Evolutionary conservation across 2,888 invertebrate genomes (phyloP).

Genomic region (Epinotia brunnichana): DNA sequence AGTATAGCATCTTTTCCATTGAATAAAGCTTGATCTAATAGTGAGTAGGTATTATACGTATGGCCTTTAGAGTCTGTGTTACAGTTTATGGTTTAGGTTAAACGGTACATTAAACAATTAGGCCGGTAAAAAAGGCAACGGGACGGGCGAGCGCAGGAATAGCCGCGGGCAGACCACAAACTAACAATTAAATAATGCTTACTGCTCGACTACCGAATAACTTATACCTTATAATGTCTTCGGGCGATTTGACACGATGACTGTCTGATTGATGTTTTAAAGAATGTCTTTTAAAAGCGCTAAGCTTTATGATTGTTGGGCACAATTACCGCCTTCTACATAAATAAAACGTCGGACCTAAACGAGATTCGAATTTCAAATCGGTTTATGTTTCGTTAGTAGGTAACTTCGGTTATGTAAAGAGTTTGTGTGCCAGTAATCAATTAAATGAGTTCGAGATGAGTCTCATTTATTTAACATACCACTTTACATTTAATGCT

Average conservation of each 20-base stretch:
- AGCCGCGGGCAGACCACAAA: conserved; percentile 69
- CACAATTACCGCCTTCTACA: conserved; percentile 38
- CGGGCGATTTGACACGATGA: conserved; percentile 76
- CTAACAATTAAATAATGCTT: conserved; percentile 82
- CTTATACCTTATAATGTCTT: conserved; percentile 75
- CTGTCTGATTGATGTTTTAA: conserved; percentile 71
- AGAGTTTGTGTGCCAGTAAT: conserved; percentile 59
- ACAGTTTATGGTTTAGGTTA: conserved; percentile 50
- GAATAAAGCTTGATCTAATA: background rate
- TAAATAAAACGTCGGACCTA: conserved; percentile 38
- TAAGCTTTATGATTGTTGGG: conserved; percentile 57
- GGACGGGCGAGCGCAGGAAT: conserved; percentile 56
- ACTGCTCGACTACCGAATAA: conserved; percentile 76
- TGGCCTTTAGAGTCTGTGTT: conserved; percentile 27
- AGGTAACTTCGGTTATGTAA: conserved; percentile 43
- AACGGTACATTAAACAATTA: conserved; percentile 58
- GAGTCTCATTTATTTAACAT: conserved; percentile 70
- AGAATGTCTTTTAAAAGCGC: conserved; percentile 56
- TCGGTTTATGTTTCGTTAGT: conserved; percentile 36
- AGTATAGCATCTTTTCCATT: conserved; percentile 23
- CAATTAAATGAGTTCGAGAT: conserved; percentile 57
- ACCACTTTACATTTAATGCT: conserved; percentile 71
- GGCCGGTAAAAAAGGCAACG: conserved; percentile 48
- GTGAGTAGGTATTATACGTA: conserved; percentile 16
- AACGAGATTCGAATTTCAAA: conserved; percentile 47